A percentile compares a stretch with the other conserved stretches of the same genome.
Evolutionary conservation across 2,888 invertebrate genomes (phyloP).

Genomic region (Lithosia quadra): DNA sequence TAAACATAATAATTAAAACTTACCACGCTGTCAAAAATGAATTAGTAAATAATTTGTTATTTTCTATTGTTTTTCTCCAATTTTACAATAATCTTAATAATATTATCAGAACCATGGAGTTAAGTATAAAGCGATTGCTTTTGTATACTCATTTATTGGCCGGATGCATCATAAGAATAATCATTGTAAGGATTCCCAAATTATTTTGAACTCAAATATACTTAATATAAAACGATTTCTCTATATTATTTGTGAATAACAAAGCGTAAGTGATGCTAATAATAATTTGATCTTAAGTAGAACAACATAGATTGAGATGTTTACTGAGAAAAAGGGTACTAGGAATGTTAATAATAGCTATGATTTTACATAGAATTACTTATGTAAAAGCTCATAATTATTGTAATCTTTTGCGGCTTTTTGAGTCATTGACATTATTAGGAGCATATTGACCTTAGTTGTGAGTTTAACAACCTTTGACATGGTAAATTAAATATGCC

Average conservation of each 20-base stretch:
- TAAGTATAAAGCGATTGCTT: neutral
- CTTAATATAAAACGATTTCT: neutral
- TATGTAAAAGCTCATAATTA: neutral
- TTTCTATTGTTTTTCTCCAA: slow-evolving; percentile 22
- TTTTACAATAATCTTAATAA: neutral
- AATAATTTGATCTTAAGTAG: neutral
- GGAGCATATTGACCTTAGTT: slow-evolving; percentile 32
- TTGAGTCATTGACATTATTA: slow-evolving; percentile 26
- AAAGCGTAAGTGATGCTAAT: neutral
- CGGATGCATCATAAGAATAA: neutral
- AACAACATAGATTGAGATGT: neutral
- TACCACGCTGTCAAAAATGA: slow-evolving; percentile 48
- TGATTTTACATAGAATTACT: neutral
- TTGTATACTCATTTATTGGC: neutral
- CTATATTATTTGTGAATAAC: neutral
- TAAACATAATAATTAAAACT: neutral
- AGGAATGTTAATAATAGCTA: neutral
- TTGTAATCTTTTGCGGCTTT: slow-evolving; percentile 14
- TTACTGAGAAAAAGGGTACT: neutral
- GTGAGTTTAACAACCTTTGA: slow-evolving; percentile 33
- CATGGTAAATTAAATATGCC: neutral
- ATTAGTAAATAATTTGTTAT: slow-evolving; percentile 49
- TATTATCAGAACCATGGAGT: neutral
- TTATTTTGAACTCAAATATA: neutral
- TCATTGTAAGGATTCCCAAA: slow-evolving; percentile 12